Percentiles rank a stretch among this genome's conserved stretches.
Conservation (phyloP, 2,888 invertebrate species). For the Lasioglossum lativentre region DNA sequence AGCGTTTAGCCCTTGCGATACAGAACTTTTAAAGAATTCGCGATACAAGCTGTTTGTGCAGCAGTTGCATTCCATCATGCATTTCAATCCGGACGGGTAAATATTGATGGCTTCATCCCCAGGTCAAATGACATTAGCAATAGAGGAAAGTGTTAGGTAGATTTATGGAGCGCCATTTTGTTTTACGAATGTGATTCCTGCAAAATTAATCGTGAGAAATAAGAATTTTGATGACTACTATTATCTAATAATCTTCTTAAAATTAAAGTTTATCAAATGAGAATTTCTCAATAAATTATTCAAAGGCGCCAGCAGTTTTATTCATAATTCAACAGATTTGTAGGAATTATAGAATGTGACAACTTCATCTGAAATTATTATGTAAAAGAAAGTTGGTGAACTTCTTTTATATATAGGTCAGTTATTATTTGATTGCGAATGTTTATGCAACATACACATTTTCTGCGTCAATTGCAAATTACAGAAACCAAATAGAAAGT, state of each 20-base stretch:
- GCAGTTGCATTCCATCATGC: background rate
- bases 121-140: too few relatives aligned
- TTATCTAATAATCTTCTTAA: background rate
- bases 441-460: too few relatives aligned
- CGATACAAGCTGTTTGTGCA: background rate
- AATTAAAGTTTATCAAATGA: background rate
- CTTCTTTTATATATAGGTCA: too few relatives aligned
- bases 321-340: too few relatives aligned
- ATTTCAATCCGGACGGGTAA: background rate
- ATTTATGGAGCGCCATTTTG: background rate
- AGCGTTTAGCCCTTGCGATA: background rate
- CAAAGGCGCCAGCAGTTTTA: too few relatives aligned
- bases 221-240: background rate
- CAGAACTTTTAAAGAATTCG: constrained; percentile 10
- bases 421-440: too few relatives aligned
- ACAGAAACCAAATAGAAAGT: too few relatives aligned
- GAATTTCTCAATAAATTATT: too few relatives aligned
- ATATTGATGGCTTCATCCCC: background rate
- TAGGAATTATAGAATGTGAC: too few relatives aligned
- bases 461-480: too few relatives aligned
- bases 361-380: too few relatives aligned
- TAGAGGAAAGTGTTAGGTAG: background rate
- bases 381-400: too few relatives aligned
- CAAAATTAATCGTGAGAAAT: background rate
- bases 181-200: background rate